Percentiles rank a stretch among this genome's conserved stretches.
phyloP scores from a whole-genome alignment of 2,797 vertebrate species.

The Gallinago solitaria region DNA sequence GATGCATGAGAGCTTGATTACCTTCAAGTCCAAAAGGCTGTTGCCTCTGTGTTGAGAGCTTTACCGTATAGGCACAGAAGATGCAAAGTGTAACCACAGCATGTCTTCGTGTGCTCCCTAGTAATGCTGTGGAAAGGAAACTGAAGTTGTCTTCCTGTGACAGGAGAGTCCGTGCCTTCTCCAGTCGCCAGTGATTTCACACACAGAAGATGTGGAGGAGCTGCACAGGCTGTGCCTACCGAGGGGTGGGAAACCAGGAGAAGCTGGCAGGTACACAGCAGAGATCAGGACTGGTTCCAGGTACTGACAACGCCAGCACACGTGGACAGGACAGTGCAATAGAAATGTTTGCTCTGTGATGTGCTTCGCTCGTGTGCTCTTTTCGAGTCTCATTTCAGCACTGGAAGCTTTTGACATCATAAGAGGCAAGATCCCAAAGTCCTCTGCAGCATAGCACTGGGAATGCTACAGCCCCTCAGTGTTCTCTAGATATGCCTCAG shows the following conservation, averaged over 20 bases:
- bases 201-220: not conserved
- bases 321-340: not conserved
- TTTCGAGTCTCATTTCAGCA: constrained; percentile 24
- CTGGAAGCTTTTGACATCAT: constrained; percentile 31
- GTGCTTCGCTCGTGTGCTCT: rapidly evolving
- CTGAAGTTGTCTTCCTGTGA: not conserved
- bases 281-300: not conserved
- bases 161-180: not conserved
- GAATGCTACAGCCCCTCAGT: not conserved
- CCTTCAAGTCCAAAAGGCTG: not conserved
- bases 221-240: rapidly evolving
- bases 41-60: not conserved
- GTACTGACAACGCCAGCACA: not conserved
- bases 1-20: rapidly evolving
- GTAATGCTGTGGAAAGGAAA: not conserved
- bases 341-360: not conserved
- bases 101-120: rapidly evolving
- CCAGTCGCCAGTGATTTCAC: not conserved
- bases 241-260: not conserved
- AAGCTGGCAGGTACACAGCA: not conserved
- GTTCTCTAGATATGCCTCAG: not conserved
- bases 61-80: not conserved
- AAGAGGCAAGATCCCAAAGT: constrained; percentile 42
- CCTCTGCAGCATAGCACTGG: not conserved
- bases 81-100: not conserved